Percentiles rank a stretch among this genome's conserved stretches.
phyloP scores from a whole-genome alignment of 2,797 vertebrate species.

The Rhinella marina region DNA sequence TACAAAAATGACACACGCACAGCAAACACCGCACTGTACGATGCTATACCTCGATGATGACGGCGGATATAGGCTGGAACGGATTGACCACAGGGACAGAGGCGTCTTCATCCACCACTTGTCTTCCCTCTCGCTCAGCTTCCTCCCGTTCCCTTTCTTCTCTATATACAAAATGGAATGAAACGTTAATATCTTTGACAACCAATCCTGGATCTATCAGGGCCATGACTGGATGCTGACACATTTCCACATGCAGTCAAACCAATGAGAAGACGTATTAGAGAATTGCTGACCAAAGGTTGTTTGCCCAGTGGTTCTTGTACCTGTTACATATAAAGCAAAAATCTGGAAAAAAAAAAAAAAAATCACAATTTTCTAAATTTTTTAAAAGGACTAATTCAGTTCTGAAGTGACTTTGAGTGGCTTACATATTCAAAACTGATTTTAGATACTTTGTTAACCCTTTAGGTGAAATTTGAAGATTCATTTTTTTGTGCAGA shows the following conservation, averaged over 20 bases:
- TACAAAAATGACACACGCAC: background rate
- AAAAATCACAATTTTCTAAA: no score
- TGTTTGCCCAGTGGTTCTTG: background rate
- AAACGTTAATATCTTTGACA: background rate
- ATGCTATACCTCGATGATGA: slow-evolving; percentile 80
- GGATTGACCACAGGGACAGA: slow-evolving; percentile 75
- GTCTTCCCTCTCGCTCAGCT: slow-evolving; percentile 73
- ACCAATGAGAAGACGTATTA: background rate
- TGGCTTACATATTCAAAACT: no score
- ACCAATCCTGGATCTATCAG: no score
- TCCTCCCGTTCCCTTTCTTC: slow-evolving; percentile 81
- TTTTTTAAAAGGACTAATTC: no score
- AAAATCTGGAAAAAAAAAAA: background rate
- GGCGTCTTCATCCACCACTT: slow-evolving; percentile 69
- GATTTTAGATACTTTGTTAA: no score
- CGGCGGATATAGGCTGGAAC: slow-evolving; percentile 82
- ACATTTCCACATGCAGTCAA: no score
- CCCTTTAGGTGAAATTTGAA: no score
- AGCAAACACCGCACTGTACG: background rate
- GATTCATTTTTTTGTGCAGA: no score
- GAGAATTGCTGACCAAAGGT: background rate
- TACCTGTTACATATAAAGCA: background rate
- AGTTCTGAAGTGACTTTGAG: no score
- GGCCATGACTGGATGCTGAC: no score
- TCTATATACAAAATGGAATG: slow-evolving; percentile 68